Base-by-base conservation (phyloP, 2,113 vertebrate genomes). In the Chrysochloris asiatica region DNA sequence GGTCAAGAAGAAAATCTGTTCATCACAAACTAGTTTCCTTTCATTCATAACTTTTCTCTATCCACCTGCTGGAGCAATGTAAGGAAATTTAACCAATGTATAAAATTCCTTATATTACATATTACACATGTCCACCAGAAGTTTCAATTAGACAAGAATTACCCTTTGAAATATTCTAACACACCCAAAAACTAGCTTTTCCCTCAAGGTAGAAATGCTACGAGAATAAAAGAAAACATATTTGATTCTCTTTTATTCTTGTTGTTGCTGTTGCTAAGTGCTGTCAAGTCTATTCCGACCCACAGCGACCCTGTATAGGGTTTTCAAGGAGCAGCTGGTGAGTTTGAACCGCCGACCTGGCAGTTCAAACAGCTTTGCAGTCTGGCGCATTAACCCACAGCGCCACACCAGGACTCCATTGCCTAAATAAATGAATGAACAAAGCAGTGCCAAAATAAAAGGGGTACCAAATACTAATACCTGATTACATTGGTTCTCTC, bases 101-200 rank as follows among this genome's bases (percentile, higher is more conserved):
- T 16, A 92, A 90, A 87, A 78, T 69, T 67, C 5, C 4, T 82
- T 86, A 52, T 72, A 84, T 54, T 88, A 84, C 45, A 41, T n/a
- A 69, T 67, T 93, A 76, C 13, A 93, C 61, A 84, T 78, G 33
- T 69, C 90, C 54, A 78, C 33, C 33, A 79, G 21, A 89, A 90
- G 52, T 92, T 83, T 61, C 67, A 94, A 52, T 14, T 65, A 86
- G 28, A 41, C 6, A 54, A 88, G 13, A 86, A 47, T n/a, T 78
- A 41, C 12, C 30, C 94, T 93, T 83, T 59, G 63, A 93, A 96
- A 92, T 88, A 80, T 43, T 83, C 38, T 87, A 26, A 89, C 10
- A 81, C 11, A 65, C 21, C 14, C 16, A 6, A 47, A 75, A 69
- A 63, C 79, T 38, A 87, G 10, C 22, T 43, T 82, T n/a, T 91